Evolutionary conservation across 2,113 vertebrate genomes (phyloP).

Genomic region (Plotosus lineatus): DNA sequence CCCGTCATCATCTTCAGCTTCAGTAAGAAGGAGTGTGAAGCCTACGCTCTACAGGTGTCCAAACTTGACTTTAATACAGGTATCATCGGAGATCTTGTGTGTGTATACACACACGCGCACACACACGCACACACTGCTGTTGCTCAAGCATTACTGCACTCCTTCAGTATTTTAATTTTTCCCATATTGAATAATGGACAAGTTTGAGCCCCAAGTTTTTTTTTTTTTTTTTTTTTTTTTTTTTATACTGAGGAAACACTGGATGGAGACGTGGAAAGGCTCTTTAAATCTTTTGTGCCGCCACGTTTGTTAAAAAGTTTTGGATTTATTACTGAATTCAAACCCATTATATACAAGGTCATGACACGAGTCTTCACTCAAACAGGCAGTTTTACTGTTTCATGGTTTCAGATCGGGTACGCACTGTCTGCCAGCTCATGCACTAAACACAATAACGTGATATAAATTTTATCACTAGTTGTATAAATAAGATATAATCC

Average conservation of each 20-base stretch:
- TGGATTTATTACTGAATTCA: too few relatives aligned
- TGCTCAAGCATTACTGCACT: background rate
- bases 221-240: too few relatives aligned
- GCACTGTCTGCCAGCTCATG: background rate
- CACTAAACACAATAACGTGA: background rate
- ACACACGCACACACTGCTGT: background rate
- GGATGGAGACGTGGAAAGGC: background rate
- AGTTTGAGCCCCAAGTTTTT: background rate
- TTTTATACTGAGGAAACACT: background rate
- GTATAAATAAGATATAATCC: background rate
- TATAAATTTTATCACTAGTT: background rate
- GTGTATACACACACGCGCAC: too few relatives aligned
- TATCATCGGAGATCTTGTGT: constrained; percentile 47
- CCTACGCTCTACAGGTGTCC: constrained; percentile 94
- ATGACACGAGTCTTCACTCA: background rate
- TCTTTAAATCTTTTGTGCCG: background rate
- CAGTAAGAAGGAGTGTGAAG: constrained; percentile 98
- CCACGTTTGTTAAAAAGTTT: too few relatives aligned
- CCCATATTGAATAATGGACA: background rate
- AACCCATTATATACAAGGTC: background rate
- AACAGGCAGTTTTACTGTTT: background rate
- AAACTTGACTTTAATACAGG: constrained; percentile 97
- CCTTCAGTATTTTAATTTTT: background rate
- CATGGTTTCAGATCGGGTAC: background rate
- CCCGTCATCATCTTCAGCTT: constrained; percentile 99